These are phyloP conservation scores for Plecotus auritus DNA, from an alignment of 2,113 vertebrate species.

Conservation along the genomic window DNA sequence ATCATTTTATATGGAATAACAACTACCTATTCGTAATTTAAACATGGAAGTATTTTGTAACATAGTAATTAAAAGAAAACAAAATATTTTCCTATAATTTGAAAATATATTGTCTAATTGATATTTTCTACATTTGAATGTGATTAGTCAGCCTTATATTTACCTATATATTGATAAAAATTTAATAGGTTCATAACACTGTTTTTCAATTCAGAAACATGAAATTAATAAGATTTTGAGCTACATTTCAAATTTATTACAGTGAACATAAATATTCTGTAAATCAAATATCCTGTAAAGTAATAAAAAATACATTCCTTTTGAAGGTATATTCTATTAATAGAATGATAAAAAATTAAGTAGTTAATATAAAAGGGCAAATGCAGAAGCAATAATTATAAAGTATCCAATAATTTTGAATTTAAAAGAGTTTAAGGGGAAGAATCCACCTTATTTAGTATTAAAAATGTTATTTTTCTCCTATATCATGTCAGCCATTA, in stretches of 20 bases:
- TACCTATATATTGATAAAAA: conserved; percentile 14
- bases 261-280: conserved; percentile 52
- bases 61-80: background rate
- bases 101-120: conserved; percentile 16
- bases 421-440: conserved; percentile 24
- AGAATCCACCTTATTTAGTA: conserved; percentile 35
- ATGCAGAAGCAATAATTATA: conserved; percentile 51
- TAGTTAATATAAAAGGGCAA: conserved; percentile 50
- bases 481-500: conserved; percentile 37
- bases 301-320: conserved; percentile 56
- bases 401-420: conserved; percentile 37
- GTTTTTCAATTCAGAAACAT: conserved; percentile 66
- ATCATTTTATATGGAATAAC: background rate
- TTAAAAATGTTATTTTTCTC: conserved; percentile 24
- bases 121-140: conserved; percentile 19
- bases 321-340: conserved; percentile 26
- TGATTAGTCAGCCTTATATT: conserved; percentile 12
- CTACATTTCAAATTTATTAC: conserved; percentile 58
- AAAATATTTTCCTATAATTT: conserved; percentile 18
- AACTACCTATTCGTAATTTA: background rate
- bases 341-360: conserved; percentile 46
- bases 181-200: background rate
- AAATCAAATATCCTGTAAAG: conserved; percentile 36
- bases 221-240: conserved; percentile 69
- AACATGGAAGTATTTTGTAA: background rate